Percentiles rank a stretch among this genome's conserved stretches.
Evolutionary conservation across 2,113 vertebrate species (phyloP).

Genomic region (Hucho hucho): DNA sequence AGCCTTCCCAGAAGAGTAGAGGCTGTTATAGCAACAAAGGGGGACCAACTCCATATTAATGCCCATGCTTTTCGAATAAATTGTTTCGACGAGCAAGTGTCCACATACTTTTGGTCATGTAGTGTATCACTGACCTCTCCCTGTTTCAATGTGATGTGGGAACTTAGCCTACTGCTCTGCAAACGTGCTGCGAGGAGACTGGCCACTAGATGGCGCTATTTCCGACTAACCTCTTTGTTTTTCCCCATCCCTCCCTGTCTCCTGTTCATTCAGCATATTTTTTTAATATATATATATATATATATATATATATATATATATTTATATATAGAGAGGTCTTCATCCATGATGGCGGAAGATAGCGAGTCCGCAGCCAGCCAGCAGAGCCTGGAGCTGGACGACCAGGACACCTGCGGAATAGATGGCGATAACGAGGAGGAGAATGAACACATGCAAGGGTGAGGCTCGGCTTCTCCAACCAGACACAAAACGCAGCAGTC

Average conservation of each 20-base stretch:
- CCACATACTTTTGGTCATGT: no score
- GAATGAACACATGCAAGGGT: constrained; percentile 91
- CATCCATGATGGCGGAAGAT: constrained; percentile 94
- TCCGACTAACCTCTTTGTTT: constrained; percentile 64
- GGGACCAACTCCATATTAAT: no score
- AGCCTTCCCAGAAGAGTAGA: no score
- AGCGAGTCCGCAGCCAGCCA: constrained; percentile 97
- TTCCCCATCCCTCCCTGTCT: constrained; percentile 44
- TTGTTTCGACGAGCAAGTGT: no score
- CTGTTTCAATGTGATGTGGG: no score
- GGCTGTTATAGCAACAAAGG: no score
- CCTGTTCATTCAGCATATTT: constrained; percentile 18
- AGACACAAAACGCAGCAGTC: not conserved
- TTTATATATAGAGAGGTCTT: constrained; percentile 21
- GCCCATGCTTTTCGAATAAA: no score
- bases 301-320: no score
- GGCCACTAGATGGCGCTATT: constrained; percentile 66
- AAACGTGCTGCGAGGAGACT: no score
- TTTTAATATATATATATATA: no score
- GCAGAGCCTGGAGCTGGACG: constrained; percentile 97
- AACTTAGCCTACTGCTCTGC: no score
- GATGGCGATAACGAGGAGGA: constrained; percentile 98
- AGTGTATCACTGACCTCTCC: no score
- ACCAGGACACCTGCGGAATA: constrained; percentile 97
- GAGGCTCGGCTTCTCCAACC: constrained; percentile 40